Conservation (phyloP, 2,797 vertebrate species). For the Neoniphon sammara region DNA sequence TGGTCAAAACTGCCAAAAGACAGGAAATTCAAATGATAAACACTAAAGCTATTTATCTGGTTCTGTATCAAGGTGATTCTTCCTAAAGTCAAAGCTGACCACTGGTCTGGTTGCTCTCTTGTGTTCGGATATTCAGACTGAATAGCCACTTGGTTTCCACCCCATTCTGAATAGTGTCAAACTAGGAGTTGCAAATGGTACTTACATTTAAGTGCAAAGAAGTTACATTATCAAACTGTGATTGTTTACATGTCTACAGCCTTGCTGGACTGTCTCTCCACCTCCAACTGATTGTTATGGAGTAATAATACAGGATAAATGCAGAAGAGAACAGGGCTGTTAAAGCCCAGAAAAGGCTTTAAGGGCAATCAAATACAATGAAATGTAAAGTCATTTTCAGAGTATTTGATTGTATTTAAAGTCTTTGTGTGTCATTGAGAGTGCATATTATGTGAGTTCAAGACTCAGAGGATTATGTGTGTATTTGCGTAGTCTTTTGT, state of each 20-base stretch:
- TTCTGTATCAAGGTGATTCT: constrained; percentile 20
- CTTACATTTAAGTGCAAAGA: constrained; percentile 16
- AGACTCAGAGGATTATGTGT: constrained; percentile 52
- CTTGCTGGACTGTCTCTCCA: background rate
- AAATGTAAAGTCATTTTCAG: too few relatives aligned
- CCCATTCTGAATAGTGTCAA: background rate
- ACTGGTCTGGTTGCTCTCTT: background rate
- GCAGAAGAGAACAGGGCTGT: background rate
- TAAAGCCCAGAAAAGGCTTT: background rate
- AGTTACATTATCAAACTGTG: background rate
- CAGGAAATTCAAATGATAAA: constrained; percentile 13
- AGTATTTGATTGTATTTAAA: too few relatives aligned
- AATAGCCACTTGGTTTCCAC: too few relatives aligned
- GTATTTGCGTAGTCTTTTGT: constrained; percentile 59
- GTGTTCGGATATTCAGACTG: too few relatives aligned
- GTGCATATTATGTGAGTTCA: constrained; percentile 37
- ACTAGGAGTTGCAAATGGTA: background rate
- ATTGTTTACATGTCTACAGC: constrained; percentile 8
- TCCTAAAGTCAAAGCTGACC: constrained; percentile 15
- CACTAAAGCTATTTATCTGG: background rate
- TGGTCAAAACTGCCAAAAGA: constrained; percentile 39
- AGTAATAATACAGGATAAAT: background rate
- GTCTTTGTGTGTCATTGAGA: background rate
- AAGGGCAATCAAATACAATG: too few relatives aligned
- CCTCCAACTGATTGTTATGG: constrained; percentile 11